Evolutionary conservation across 2,888 invertebrate species (phyloP), one percentile per base, ranked within the genome.

Genomic region (Sinelater perroti): DNA sequence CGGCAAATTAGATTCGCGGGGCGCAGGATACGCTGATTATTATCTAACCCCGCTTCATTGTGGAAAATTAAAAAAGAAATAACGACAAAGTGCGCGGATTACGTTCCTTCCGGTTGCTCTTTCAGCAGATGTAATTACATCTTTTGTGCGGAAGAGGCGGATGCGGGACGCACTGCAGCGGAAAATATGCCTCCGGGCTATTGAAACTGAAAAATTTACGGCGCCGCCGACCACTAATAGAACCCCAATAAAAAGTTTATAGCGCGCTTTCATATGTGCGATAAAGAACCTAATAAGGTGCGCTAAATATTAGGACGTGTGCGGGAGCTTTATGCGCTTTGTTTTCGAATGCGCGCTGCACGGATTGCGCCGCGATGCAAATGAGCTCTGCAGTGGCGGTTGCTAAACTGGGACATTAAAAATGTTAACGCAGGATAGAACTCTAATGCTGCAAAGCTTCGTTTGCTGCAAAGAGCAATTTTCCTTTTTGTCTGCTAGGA

Each of bases 121-220:
- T 36, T 44, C 44, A 44, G 44, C 16, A 30, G 31, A 51, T 40
- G 40, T 51, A 51, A 51, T 51, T 51, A 38, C 38, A 26, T 40
- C 51, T 52, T 52, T 52, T 52, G 52, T 52, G 31, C 44, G 13
- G 20, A 51, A 42, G 30, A 52, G 18, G 20, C 16, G 44, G 33
- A 52, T 21, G 20, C 8, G 33, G 24, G 13, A 44, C 10, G 44
- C 35, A 52, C 44, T 44, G 44, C 42, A 52, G 52, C 21, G 35
- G 52, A 52, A 51, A 52, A 52, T 52, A 52, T 52, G 42, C 52
- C 35, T 44, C 8, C 45, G 38, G 8, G 49, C 49, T 53, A 53
- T 53, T 53, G 53, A 53, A 44, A 45, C 53, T 49, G 38, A 45
- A 36, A 53, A 53, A 53, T 53, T 53, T 42, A 53, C 33, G 53